Conservation (phyloP, 2,113 vertebrate genomes). For the Amblyornis subalaris region DNA sequence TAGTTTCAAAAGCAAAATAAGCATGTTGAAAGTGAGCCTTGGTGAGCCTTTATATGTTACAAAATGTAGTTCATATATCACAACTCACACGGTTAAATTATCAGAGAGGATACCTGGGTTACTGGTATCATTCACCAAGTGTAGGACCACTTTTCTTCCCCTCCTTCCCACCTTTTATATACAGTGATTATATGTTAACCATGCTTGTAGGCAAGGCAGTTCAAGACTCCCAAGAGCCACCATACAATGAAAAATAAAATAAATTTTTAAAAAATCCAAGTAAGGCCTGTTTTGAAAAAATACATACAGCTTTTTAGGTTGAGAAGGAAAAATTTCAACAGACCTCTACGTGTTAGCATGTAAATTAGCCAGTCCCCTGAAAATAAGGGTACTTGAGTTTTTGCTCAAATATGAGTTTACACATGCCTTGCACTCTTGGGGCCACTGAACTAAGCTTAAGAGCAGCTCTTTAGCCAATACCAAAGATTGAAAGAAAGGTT, state of each 20-base stretch:
- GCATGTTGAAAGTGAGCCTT: not conserved
- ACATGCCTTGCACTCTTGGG: not conserved
- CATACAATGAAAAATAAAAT: not conserved
- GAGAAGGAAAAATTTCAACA: not conserved
- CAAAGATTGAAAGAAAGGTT: not conserved
- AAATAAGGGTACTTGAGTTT: not conserved
- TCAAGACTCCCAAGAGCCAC: not conserved
- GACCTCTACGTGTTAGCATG: not conserved
- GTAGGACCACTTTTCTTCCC: not conserved
- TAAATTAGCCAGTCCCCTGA: not conserved
- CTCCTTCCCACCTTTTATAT: not conserved
- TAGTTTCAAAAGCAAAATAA: not conserved
- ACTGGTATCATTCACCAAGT: not conserved
- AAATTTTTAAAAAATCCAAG: not conserved
- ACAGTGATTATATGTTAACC: not conserved
- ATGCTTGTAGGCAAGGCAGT: not conserved
- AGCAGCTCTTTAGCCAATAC: not conserved
- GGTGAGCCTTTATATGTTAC: not conserved
- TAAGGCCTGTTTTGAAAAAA: not conserved
- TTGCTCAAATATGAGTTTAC: not conserved
- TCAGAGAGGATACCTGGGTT: not conserved
- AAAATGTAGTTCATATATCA: not conserved
- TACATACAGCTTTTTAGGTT: not conserved
- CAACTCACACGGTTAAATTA: not conserved
- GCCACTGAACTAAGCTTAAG: not conserved